Percentiles rank a stretch among this genome's conserved stretches.
Evolutionary conservation across 2,888 invertebrate genomes (phyloP).

Genomic region (Cyclophora albipunctata): DNA sequence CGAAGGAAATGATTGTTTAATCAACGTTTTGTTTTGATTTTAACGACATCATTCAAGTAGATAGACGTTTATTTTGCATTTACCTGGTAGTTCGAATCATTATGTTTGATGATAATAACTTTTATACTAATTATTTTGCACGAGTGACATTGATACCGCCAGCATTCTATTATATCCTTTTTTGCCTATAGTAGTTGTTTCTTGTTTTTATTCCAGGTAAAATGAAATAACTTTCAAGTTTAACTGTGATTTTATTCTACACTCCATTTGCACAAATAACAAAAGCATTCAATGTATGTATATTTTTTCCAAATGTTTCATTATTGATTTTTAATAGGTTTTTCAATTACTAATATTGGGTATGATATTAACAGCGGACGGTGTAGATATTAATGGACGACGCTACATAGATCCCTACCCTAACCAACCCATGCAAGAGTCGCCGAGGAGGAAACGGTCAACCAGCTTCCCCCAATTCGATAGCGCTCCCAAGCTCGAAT

Average conservation of each 20-base stretch:
- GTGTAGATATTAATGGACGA: constrained; percentile 60
- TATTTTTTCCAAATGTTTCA: too few relatives aligned
- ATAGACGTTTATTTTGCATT: too few relatives aligned
- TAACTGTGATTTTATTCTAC: constrained; percentile 9
- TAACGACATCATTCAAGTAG: too few relatives aligned
- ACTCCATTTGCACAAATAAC: too few relatives aligned
- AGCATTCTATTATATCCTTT: background rate
- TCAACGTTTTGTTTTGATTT: too few relatives aligned
- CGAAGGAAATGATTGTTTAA: too few relatives aligned
- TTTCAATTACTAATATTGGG: too few relatives aligned
- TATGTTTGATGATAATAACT: too few relatives aligned
- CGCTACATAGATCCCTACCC: constrained; percentile 68
- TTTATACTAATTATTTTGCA: too few relatives aligned
- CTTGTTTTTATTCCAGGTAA: background rate
- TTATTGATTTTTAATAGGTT: too few relatives aligned
- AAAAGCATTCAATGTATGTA: background rate
- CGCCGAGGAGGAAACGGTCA: constrained; percentile 61
- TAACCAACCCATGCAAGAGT: constrained; percentile 62
- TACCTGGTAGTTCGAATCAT: too few relatives aligned
- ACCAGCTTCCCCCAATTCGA: constrained; percentile 47
- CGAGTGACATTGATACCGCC: too few relatives aligned
- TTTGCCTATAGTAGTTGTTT: background rate
- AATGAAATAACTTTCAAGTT: constrained; percentile 6
- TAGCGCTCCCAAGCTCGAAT: constrained; percentile 32
- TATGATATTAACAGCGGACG: constrained; percentile 53